Evolutionary conservation across 1,140 invertebrate genomes (phyloP), one percentile per base, ranked within the genome.

Genomic region (Ostrea edulis): DNA sequence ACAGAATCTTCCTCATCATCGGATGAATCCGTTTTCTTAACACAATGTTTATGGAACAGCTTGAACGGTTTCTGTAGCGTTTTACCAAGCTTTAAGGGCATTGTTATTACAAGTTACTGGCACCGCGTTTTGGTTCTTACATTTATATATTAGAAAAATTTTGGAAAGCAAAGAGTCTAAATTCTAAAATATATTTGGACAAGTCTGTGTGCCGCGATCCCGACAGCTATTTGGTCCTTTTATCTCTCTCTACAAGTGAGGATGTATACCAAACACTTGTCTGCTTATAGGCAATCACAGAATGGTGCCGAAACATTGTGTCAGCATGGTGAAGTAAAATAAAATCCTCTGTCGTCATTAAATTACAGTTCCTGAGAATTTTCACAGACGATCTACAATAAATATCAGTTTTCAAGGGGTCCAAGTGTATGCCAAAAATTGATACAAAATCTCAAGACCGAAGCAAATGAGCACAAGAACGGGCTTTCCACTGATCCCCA

Each of bases 241-340:
- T 83, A 17, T 83, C 82, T 54, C 82, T 83, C 14, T 53, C 82
- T 25, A 83, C 82, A 9, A 83, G 82, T 53, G 35, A 52, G 8
- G 82, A 83, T 2, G 82, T 83, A 20, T 83, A 83, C 82, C 82
- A 83, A 25, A 53, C 52, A 83, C 82, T 83, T 52, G 82, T 83
- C 82, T 83, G 82, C 14, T 52, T n/a, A 52, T 83, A 83, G 8
- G 52, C 82, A 22, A 83, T 83, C 68, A 77, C 68, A 29, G 22
- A 35, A 25, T 77, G 25, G 29, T 35, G 68, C 68, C 35, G 68
- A 77, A 17, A 29, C 68, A 77, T 77, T 22, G 22, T 25, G 35
- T 77, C 68, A 77, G 68, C 68, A 77, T 77, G 22, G 25, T 77
- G 22, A 29, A 29, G 11, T 35, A 44, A 77, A 22, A 77, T 22